Evolutionary conservation across 2,113 vertebrate species (phyloP).

Genomic region (Egretta garzetta): DNA sequence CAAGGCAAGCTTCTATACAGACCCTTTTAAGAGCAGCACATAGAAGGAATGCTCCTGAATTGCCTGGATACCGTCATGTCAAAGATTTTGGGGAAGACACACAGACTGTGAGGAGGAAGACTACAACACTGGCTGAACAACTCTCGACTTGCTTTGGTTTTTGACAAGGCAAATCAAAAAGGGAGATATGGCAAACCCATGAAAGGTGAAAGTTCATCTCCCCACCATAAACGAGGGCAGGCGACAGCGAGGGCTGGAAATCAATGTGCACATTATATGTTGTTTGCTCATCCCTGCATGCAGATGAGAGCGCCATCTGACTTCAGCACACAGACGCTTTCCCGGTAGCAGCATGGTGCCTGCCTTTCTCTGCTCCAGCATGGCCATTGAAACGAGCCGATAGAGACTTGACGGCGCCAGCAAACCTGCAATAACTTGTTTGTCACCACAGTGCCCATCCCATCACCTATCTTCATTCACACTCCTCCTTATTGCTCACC

Average conservation of each 20-base stretch:
- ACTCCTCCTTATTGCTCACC: conserved; percentile 60
- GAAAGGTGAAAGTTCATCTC: conserved; percentile 11
- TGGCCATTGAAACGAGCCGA: neutral
- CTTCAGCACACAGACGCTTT: neutral
- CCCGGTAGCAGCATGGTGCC: neutral
- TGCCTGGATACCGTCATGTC: rapidly evolving
- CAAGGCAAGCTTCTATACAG: neutral
- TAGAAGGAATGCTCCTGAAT: neutral
- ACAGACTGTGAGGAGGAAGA: neutral
- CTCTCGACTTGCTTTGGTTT: neutral
- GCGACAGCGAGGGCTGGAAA: neutral
- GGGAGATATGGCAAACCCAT: neutral
- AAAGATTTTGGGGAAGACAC: neutral
- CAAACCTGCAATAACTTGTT: conserved; percentile 62
- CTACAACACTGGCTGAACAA: neutral
- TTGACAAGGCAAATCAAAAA: neutral
- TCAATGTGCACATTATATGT: neutral
- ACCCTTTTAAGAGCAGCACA: neutral
- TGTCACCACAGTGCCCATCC: conserved; percentile 60
- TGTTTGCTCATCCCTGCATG: conserved; percentile 43
- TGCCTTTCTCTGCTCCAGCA: neutral
- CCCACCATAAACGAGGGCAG: neutral
- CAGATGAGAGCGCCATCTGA: neutral
- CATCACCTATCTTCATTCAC: conserved; percentile 42
- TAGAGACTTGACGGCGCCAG: conserved; percentile 77